Evolutionary conservation across 2,113 vertebrate species (phyloP), one percentile per base, ranked within the genome.

Genomic region (Gracilinanus agilis): DNA sequence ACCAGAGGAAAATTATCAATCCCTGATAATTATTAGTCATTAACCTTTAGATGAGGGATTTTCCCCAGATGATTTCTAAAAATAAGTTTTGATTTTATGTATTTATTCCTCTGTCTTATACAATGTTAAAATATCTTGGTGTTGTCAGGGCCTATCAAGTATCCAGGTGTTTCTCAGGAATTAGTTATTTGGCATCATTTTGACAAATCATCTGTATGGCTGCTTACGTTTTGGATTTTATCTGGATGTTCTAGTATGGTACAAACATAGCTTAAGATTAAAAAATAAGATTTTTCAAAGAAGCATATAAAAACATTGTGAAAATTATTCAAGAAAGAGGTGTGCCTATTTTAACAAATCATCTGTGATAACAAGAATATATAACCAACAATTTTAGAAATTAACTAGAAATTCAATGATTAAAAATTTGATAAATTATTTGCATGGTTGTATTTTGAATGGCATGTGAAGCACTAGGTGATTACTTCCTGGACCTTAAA

Each of bases 371-470:
- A 90, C 94, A 94, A 93, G 94, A 92, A 95, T 95, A 96, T 27
- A 61, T n/a, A 96, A 34, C 91, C 95, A 97, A 93, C 97, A 97
- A 97, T 88, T 95, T n/a, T n/a, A 95, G 93, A 12, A 54, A 97
- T 96, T 97, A 97, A 94, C 93, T 93, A 24, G 75, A 95, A 89
- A 96, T 40, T 55, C 29, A 93, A 92, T 96, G 91, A 92, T 96
- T 97, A 29, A 96, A 96, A 96, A 93, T 96, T 93, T 96, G 40
- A 95, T 90, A 95, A 97, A 97, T 97, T 96, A 96, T 95, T 95
- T 88, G 95, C 75, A 89, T 61, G 94, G 97, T 97, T 96, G 94
- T 55, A 95, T 96, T 96, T 95, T 95, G 95, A 97, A 97, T 91
- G 90, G 92, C 88, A 95, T 55, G 96, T 94, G 95, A 97, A 96